These are phyloP conservation scores for Polydrusus tereticollis DNA, from an alignment of 2,888 invertebrate genomes.

Conservation along the genomic window DNA sequence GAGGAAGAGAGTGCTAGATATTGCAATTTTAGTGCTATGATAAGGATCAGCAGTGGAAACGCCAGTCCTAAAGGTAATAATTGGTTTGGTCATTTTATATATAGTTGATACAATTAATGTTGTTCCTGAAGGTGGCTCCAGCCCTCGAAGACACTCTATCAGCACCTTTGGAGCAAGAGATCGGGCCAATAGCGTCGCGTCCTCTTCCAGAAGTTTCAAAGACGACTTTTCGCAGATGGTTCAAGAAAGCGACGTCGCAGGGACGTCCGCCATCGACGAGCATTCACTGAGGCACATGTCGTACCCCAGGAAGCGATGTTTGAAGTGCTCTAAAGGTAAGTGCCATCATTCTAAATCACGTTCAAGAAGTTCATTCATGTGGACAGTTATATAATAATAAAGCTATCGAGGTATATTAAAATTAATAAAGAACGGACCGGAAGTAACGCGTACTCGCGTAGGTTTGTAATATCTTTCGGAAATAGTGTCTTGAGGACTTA, in stretches of 20 bases:
- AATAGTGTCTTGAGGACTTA: conserved; percentile 23
- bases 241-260: conserved; percentile 57
- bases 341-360: too few species aligned
- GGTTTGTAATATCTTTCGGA: conserved; percentile 42
- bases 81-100: neutral
- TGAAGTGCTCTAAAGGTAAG: conserved; percentile 63
- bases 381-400: too few species aligned
- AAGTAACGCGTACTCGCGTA: conserved; percentile 28
- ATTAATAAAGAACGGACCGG: conserved; percentile 32
- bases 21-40: conserved; percentile 69
- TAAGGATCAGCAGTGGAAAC: conserved; percentile 50
- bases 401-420: too few species aligned
- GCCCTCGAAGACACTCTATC: conserved; percentile 74
- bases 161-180: conserved; percentile 73
- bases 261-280: conserved; percentile 59
- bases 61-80: conserved; percentile 36
- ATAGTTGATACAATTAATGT: neutral
- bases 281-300: conserved; percentile 65
- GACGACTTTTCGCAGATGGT: conserved; percentile 62
- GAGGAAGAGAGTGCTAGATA: conserved; percentile 69
- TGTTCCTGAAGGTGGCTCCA: conserved; percentile 14
- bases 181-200: conserved; percentile 60
- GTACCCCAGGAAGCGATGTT: conserved; percentile 65
- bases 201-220: conserved; percentile 61
- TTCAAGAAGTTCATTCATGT: too few species aligned